Conservation (phyloP, 2,888 invertebrate species). For the Amiota mariae region DNA sequence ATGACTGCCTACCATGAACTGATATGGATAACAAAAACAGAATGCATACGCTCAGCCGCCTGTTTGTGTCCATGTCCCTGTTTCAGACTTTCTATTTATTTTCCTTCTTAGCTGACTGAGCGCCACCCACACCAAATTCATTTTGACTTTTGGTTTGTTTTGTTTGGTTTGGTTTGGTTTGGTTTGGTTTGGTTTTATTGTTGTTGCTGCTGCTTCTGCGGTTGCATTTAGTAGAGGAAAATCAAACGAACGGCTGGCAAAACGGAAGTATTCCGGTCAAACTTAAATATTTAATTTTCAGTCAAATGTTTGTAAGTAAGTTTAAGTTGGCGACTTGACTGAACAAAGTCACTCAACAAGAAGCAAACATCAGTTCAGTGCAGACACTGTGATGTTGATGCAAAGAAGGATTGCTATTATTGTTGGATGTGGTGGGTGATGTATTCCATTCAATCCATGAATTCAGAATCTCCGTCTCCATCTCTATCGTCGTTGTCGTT, state of each 20-base stretch:
- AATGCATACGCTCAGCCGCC: neutral
- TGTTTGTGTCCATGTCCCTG: neutral
- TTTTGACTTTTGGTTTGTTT: neutral
- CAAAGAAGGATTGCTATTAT: slow-evolving; percentile 34
- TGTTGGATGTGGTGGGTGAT: slow-evolving; percentile 37
- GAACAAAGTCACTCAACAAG: too few relatives aligned
- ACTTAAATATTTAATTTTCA: slow-evolving; percentile 28
- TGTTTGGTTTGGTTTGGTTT: slow-evolving; percentile 8
- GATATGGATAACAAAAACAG: slow-evolving; percentile 1
- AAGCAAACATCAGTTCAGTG: too few relatives aligned
- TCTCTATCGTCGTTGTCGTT: slow-evolving; percentile 55
- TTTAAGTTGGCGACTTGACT: neutral
- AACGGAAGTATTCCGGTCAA: neutral
- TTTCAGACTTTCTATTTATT: neutral
- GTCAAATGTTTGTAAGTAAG: neutral
- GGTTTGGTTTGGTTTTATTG: slow-evolving; percentile 17
- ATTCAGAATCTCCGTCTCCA: slow-evolving; percentile 39
- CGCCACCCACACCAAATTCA: neutral
- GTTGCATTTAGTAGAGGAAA: slow-evolving; percentile 3
- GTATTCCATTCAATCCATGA: slow-evolving; percentile 25
- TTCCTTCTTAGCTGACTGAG: neutral
- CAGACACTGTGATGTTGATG: slow-evolving; percentile 5
- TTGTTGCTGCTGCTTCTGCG: neutral
- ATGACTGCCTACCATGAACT: neutral
- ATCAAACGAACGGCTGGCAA: neutral